Percentiles rank a stretch among this genome's conserved stretches.
Evolutionary conservation across 64 coral and sea anemone species (phyloP).

Genomic region (Astreopora myriophthalma): DNA sequence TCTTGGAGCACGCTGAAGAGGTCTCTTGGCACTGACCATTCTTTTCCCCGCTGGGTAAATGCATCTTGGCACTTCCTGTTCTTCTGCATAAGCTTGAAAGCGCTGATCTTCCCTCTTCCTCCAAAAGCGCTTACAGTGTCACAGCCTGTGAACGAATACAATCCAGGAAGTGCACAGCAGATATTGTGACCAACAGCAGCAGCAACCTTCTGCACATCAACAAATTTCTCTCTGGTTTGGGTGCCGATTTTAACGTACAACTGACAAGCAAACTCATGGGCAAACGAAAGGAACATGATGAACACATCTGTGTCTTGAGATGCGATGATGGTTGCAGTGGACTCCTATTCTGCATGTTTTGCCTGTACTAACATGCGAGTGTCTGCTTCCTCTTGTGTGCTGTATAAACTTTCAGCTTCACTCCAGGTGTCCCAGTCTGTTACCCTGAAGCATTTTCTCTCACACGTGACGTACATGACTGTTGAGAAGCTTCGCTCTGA

Average conservation of each 20-base stretch:
- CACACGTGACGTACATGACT: slow-evolving; percentile 24
- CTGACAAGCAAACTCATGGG: no score
- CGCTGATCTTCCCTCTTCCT: slow-evolving; percentile 53
- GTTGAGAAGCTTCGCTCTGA: slow-evolving; percentile 18
- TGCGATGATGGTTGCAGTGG: slow-evolving; percentile 50
- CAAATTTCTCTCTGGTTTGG: not conserved
- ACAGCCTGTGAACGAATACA: not conserved
- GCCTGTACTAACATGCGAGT: slow-evolving; percentile 58
- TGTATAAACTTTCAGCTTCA: slow-evolving; percentile 6
- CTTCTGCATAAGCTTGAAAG: slow-evolving; percentile 34
- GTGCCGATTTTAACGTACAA: no score
- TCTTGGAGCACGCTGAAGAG: slow-evolving; percentile 34
- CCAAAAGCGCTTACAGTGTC: slow-evolving; percentile 37
- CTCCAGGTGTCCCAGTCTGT: slow-evolving; percentile 21
- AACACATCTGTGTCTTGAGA: slow-evolving; percentile 21
- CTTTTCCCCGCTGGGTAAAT: slow-evolving; percentile 52
- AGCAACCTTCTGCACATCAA: not conserved
- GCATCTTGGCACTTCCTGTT: slow-evolving; percentile 42
- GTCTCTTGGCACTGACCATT: slow-evolving; percentile 29
- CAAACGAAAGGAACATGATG: no score
- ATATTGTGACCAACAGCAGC: not conserved
- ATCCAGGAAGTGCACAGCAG: not conserved
- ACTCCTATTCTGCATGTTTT: slow-evolving; percentile 57
- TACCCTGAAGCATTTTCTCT: slow-evolving; percentile 31
- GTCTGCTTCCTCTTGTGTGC: slow-evolving; percentile 72